Base-by-base conservation (phyloP, 2,797 vertebrate species). In the Parambassis ranga region DNA sequence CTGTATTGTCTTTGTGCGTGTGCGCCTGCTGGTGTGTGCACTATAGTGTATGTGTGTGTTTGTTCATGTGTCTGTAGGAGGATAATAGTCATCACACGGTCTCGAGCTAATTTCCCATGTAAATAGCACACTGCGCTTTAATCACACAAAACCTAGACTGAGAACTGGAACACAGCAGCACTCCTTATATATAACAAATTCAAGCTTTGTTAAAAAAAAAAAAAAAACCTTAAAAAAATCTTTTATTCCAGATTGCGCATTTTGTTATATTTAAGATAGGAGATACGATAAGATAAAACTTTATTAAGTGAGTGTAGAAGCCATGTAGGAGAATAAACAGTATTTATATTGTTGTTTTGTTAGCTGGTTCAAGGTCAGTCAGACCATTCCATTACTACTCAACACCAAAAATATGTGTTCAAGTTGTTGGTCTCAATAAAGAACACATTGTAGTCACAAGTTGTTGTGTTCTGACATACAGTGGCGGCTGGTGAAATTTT, bases 51-150 rank as follows among this genome's bases (percentile, higher is more conserved):
- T 79, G 61, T 66, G 67, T 59, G 62, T 91, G 77, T 90, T 87
- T 89, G 87, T 86, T 90, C 84, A 66, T 71, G 75, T 79, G 82
- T 88, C 82, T 89, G 84, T 77, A 85, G 89, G 82, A 84, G 71
- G 80, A 91, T 93, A 93, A 88, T 90, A 93, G 92, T 90, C 92
- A 92, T 95, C 94, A 94, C 92, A 92, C 92, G 92, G 93, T 91
- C 71, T 93, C 88, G 71, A 76, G 93, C 95, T 96, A 95, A 97
- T 97, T 95, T 97, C 92, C 93, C 95, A 93, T 98, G 95, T 96
- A 96, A 97, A 96, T 94, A 96, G 93, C 94, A 94, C 92, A 86
- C 93, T 90, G 87, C 90, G 92, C 91, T 94, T 94, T 96, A 97
- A 96, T 96, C 96, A 96, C 90, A 91, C 87, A 90, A 86, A 91